Evolutionary conservation across 1,140 invertebrate species (phyloP), one percentile per base, ranked within the genome.

Genomic region (Halyomorpha halys): DNA sequence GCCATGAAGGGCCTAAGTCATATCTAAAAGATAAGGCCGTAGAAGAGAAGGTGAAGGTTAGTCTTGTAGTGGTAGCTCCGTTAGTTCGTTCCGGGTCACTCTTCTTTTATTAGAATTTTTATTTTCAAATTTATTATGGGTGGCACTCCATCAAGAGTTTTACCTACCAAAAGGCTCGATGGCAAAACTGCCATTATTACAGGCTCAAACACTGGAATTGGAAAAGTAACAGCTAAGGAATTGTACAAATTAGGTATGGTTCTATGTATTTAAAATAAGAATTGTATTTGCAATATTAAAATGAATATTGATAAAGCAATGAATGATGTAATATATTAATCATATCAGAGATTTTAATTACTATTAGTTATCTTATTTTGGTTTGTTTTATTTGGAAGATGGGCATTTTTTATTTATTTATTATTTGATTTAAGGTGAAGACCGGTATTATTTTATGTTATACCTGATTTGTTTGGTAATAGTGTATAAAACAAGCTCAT

Each of bases 181-280:
- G 80, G 80, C 0, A 81, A 82, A 72, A 81, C 79, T 1, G 79
- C 78, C 2, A 71, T 83, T 13, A 75, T 83, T n/a, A 83, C 82
- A 13, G 82, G 82, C 59, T 78, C 77, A 19, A 83, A 82, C 71
- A 77, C 75, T 59, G 82, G 82, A 8, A 79, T 84, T 59, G 82
- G 82, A 15, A 81, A 80, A 72, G 78, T 77, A 61, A 80, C 81
- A 9, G 80, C 80, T 0, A 63, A 73, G 21, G 81, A 83, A 62
- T 71, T 84, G 19, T 79, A 79, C 13, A 76, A 68, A 66, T 68
- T 80, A 69, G 76, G 79, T 72, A 70, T 70, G 56, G 30, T 30
- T 45, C n/a, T 27, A 27, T 8, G 1, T 5, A 1, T 11, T 39
- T 6, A 8, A 39, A 39, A 39, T 39, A n/a, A n/a, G n/a, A n/a